phyloP scores from a whole-genome alignment of 2,113 vertebrate genomes.

The Catharus fuscescens region DNA sequence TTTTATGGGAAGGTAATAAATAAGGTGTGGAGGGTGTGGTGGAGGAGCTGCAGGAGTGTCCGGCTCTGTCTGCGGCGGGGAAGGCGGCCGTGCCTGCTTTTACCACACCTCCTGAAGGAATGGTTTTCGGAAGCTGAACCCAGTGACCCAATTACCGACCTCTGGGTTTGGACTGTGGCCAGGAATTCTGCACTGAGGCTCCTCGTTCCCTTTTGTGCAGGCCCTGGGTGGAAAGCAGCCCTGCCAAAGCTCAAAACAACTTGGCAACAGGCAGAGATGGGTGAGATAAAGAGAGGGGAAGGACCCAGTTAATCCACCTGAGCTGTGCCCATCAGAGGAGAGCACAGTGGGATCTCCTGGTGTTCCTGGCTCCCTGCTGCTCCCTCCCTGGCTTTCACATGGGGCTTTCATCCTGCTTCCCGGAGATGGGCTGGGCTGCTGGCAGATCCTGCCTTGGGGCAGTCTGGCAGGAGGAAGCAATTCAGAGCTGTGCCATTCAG shows the following conservation, averaged over 20 bases:
- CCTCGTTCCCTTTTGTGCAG: not conserved
- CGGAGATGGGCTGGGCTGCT: not conserved
- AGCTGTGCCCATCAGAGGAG: not conserved
- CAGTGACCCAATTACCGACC: not conserved
- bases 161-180: not conserved
- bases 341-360: not conserved
- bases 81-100: not conserved
- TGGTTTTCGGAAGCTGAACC: not conserved
- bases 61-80: not conserved
- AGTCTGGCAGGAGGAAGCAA: not conserved
- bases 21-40: not conserved
- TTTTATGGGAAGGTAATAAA: not conserved
- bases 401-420: not conserved
- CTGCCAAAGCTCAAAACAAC: not conserved
- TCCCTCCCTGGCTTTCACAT: not conserved
- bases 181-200: not conserved
- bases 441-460: not conserved
- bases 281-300: not conserved
- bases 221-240: not conserved
- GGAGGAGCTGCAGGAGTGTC: not conserved
- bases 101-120: not conserved
- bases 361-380: not conserved
- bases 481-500: not conserved
- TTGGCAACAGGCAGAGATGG: rapidly evolving
- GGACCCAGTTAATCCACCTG: not conserved